Evolutionary conservation across 2,113 vertebrate species (phyloP).

Genomic region (Pteruthius melanotis): DNA sequence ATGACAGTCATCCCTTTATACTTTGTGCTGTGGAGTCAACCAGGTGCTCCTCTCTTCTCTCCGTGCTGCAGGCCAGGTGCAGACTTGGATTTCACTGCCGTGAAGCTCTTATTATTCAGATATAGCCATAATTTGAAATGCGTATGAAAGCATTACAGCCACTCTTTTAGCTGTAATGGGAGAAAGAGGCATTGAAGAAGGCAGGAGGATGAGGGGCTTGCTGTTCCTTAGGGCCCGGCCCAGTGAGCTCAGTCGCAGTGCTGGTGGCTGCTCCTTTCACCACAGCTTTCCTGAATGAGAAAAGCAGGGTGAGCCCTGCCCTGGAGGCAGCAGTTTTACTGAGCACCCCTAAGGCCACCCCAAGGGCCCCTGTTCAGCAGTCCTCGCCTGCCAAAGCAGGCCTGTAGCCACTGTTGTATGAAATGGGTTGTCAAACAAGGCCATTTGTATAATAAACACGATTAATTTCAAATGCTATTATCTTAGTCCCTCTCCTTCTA

Average conservation of each 20-base stretch:
- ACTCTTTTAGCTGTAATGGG: background rate
- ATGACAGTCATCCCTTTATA: background rate
- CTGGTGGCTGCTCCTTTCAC: background rate
- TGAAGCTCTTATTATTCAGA: background rate
- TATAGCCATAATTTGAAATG: background rate
- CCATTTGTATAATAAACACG: background rate
- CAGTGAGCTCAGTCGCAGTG: rapidly evolving
- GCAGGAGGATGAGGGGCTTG: background rate
- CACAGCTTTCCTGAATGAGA: rapidly evolving
- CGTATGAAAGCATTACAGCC: background rate
- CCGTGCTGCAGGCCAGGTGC: background rate
- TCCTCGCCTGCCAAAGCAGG: rapidly evolving
- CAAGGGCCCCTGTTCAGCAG: background rate
- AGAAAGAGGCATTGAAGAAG: background rate
- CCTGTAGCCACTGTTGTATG: background rate
- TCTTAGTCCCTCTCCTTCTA: background rate
- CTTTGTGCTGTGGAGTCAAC: background rate
- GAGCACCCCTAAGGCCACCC: background rate
- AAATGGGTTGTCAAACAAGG: background rate
- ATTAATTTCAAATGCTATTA: background rate
- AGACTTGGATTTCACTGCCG: background rate
- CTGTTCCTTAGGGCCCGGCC: background rate
- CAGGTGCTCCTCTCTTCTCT: background rate
- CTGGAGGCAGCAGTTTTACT: background rate
- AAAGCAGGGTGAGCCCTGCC: background rate